Percentiles rank a stretch among this genome's conserved stretches.
Evolutionary conservation across 2,797 vertebrate species (phyloP).

Genomic region (Sebastes minor): DNA sequence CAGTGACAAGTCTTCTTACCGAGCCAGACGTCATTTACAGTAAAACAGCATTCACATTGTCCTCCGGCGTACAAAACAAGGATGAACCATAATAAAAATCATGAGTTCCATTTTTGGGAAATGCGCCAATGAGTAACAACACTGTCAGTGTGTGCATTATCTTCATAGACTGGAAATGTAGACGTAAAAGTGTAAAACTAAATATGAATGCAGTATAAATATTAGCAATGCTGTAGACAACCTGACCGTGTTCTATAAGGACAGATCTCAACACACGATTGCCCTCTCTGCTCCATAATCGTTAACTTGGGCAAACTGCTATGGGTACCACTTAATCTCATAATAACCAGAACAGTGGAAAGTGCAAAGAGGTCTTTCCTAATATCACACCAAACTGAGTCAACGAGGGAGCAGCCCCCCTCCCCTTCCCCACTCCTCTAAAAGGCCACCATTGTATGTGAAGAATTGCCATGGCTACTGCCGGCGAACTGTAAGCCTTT

Average conservation of each 20-base stretch:
- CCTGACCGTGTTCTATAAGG: neutral
- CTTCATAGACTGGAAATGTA: neutral
- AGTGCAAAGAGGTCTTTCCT: constrained; percentile 70
- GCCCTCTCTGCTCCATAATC: constrained; percentile 25
- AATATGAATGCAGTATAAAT: neutral
- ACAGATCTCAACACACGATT: constrained; percentile 9
- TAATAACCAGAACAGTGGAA: constrained; percentile 70
- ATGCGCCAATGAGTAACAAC: neutral
- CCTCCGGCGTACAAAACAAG: constrained; percentile 19
- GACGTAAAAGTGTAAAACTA: too few species aligned
- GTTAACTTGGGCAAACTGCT: constrained; percentile 44
- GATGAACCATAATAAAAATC: constrained; percentile 50
- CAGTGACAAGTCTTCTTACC: neutral
- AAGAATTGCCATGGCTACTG: constrained; percentile 83
- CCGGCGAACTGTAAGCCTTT: constrained; percentile 84
- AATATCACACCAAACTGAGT: constrained; percentile 74
- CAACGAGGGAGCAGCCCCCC: constrained; percentile 47
- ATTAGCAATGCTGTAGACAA: neutral
- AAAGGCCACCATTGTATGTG: constrained; percentile 84
- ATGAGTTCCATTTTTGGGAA: constrained; percentile 25
- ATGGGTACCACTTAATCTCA: constrained; percentile 63
- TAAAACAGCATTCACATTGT: constrained; percentile 13
- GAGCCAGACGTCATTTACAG: constrained; percentile 17
- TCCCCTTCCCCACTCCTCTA: constrained; percentile 53
- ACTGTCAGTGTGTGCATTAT: neutral